phyloP scores from a whole-genome alignment of 2,113 vertebrate species.

The Chascanopsetta lugubris region DNA sequence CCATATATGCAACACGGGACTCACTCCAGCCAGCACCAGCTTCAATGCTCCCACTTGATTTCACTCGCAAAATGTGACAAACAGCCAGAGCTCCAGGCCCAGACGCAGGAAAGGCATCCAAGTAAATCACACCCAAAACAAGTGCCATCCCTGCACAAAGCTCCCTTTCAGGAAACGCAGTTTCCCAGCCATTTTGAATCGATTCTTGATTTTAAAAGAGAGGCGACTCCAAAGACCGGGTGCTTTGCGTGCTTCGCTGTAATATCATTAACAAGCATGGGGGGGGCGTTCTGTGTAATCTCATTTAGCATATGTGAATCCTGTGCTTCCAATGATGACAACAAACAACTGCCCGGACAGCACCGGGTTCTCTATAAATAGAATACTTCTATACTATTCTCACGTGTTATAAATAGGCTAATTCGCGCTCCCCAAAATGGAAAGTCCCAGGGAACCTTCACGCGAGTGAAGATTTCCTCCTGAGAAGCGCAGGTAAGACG shows the following conservation, averaged over 20 bases:
- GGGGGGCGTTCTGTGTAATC: slow-evolving; percentile 45
- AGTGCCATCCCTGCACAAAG: slow-evolving; percentile 50
- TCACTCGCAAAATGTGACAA: slow-evolving; percentile 28
- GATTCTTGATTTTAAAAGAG: slow-evolving; percentile 51
- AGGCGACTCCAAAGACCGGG: not conserved
- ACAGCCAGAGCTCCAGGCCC: slow-evolving; percentile 25
- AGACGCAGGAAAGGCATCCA: slow-evolving; percentile 42
- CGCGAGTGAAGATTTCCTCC: not conserved
- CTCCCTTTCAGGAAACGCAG: slow-evolving; percentile 40
- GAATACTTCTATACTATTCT: slow-evolving; percentile 7
- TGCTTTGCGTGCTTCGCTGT: slow-evolving; percentile 33
- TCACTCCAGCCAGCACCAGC: slow-evolving; percentile 15
- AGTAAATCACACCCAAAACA: slow-evolving; percentile 51
- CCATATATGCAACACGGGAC: slow-evolving; percentile 23
- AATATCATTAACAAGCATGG: slow-evolving; percentile 43
- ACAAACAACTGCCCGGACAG: not conserved
- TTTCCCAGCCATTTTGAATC: slow-evolving; percentile 45
- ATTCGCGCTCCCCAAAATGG: not conserved
- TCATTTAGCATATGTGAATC: slow-evolving; percentile 48
- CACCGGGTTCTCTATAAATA: not conserved
- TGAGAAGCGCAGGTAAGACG: not conserved
- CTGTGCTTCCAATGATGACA: slow-evolving; percentile 55
- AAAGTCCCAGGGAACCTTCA: not conserved
- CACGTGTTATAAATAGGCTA: slow-evolving; percentile 18
- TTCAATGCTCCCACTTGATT: slow-evolving; percentile 6